Percentiles rank a stretch among this genome's conserved stretches.
These are phyloP conservation scores for Ellobius talpinus DNA, from an alignment of 2,113 vertebrate species.

Conservation along the genomic window DNA sequence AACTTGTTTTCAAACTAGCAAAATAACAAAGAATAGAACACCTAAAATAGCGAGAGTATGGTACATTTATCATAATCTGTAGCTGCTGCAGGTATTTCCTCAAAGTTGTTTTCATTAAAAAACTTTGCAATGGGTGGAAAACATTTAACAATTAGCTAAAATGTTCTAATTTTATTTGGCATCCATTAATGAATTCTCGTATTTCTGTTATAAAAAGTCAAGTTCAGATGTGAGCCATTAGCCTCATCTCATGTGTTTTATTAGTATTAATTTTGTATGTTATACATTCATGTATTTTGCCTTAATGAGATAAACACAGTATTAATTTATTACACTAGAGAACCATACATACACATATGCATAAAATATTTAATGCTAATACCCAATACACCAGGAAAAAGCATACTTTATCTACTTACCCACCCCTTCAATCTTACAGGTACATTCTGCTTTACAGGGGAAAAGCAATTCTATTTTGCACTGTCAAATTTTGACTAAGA, in stretches of 20 bases:
- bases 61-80: background rate
- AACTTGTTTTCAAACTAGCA: background rate
- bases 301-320: background rate
- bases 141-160: background rate
- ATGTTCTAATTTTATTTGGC: slow-evolving; percentile 61
- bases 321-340: background rate
- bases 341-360: background rate
- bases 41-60: background rate
- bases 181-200: background rate
- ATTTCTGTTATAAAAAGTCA: slow-evolving; percentile 22
- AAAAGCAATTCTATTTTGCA: background rate
- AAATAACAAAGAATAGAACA: background rate
- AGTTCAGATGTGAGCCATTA: background rate
- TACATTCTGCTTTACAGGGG: background rate
- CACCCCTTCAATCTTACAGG: background rate
- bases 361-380: background rate
- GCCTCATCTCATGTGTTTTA: background rate
- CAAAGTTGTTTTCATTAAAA: background rate
- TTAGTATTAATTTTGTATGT: background rate
- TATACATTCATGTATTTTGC: background rate
- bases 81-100: background rate
- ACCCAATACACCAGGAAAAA: background rate
- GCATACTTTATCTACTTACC: too few relatives aligned
- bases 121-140: background rate
- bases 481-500: slow-evolving; percentile 2